A percentile compares a stretch with the other conserved stretches of the same genome.
phyloP scores from a whole-genome alignment of 2,888 invertebrate species.

The Patella ulyssiponensis region DNA sequence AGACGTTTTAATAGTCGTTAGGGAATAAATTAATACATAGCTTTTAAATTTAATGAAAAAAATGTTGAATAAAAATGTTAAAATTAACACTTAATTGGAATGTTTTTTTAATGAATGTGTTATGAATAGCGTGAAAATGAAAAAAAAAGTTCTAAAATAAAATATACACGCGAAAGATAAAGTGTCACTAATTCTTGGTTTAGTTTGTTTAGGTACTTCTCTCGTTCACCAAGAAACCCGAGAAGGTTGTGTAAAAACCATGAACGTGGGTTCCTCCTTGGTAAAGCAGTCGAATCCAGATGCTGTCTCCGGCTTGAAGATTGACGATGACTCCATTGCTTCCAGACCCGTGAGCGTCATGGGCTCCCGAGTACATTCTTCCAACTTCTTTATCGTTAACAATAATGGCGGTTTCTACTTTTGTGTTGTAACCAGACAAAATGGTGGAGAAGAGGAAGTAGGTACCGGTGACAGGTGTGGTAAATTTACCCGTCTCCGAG shows the following conservation, averaged over 20 bases:
- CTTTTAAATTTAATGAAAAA: too few species aligned
- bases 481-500: slow-evolving; percentile 43
- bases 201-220: slow-evolving; percentile 18
- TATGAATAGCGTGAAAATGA: too few species aligned
- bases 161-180: too few species aligned
- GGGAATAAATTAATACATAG: too few species aligned
- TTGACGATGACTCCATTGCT: slow-evolving; percentile 41
- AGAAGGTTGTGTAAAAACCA: slow-evolving; percentile 47
- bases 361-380: slow-evolving; percentile 47
- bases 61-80: too few species aligned
- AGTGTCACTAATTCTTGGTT: too few species aligned
- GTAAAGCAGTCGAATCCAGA: slow-evolving; percentile 43
- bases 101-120: too few species aligned
- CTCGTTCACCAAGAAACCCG: slow-evolving; percentile 37
- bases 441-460: slow-evolving; percentile 42
- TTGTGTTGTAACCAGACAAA: slow-evolving; percentile 47
- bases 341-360: slow-evolving; percentile 49
- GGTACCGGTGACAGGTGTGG: slow-evolving; percentile 37
- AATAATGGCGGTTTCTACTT: slow-evolving; percentile 45
- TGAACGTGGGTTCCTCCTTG: slow-evolving; percentile 46
- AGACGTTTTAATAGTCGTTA: too few species aligned
- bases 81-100: too few species aligned
- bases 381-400: slow-evolving; percentile 46
- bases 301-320: slow-evolving; percentile 41
- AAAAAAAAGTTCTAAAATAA: too few species aligned